phyloP scores from a whole-genome alignment of 2,113 vertebrate genomes.

The Sinocyclocheilus maitianheensis region DNA sequence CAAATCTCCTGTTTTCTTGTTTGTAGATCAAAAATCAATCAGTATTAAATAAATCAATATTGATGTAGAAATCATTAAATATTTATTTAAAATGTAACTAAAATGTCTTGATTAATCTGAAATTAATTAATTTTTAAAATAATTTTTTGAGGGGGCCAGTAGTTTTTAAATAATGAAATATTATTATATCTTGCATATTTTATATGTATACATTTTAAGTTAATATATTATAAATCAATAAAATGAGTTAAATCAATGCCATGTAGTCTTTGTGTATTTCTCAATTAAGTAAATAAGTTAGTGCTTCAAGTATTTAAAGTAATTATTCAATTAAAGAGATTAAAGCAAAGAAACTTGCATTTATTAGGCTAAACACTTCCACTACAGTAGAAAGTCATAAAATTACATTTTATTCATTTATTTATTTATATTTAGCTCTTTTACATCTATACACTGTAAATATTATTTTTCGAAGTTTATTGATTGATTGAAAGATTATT shows the following conservation, averaged over 20 bases:
- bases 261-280: neutral
- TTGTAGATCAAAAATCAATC: neutral
- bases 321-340: neutral
- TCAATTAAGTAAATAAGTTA: neutral
- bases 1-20: conserved; percentile 37
- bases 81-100: neutral
- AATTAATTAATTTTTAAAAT: neutral
- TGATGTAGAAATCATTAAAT: neutral
- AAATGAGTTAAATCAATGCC: neutral
- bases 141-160: neutral
- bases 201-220: neutral
- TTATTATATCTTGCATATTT: neutral
- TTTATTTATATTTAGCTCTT: neutral
- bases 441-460: neutral
- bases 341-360: neutral
- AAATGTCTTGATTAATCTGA: neutral
- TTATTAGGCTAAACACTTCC: neutral
- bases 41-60: neutral
- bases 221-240: neutral
- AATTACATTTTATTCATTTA: neutral
- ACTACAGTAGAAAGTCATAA: neutral
- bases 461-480: neutral
- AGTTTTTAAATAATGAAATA: neutral
- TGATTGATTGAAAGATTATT: no score
- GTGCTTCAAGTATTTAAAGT: neutral